Evolutionary conservation across 2,113 vertebrate species (phyloP), one percentile per base, ranked within the genome.

Genomic region (Notechis scutatus): DNA sequence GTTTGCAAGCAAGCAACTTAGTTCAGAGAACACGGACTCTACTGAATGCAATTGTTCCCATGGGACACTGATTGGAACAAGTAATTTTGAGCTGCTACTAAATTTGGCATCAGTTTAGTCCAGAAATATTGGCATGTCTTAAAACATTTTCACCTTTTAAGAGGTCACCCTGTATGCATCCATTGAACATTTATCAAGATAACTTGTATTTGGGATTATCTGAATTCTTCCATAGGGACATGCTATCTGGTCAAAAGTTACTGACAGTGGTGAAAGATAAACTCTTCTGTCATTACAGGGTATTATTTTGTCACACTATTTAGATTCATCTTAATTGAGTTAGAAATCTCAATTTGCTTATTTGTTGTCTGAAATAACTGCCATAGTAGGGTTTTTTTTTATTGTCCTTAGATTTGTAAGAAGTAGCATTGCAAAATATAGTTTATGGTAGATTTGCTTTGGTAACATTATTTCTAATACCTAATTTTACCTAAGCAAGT

Each of bases 401-500:
- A 85, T 92, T 91, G 6, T 86, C 93, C 21, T 86, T 95, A 85
- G n/a, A 61, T 93, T 91, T 93, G 3, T 89, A 91, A 90, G 93
- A 91, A 34, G 91, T 57, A 45, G 0, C 90, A 85, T 92, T 95
- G 15, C n/a, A 93, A 91, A 94, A 93, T 14, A 2, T 89, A 87
- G 95, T 92, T 57, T 90, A 21, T 90, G 57, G 12, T 85, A 87
- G 2, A n/a, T 94, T 94, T 93, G 23, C 26, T 29, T 87, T 34
- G 89, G 85, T 2, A 20, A 1, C 89, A 57, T 34, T 10, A 0
- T 14, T 95, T 93, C 94, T 54, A 85, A 93, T 91, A 95, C 94
- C 24, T 90, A n/a, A 50, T 92, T 45, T 87, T 94, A 91, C 50
- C 93, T 94, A 95, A 95, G 92, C 91, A 93, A 93, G 50, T 3